A percentile compares a stretch with the other conserved stretches of the same genome.
Conservation (phyloP, 2,113 vertebrate species). For the Seriola dumerili region DNA sequence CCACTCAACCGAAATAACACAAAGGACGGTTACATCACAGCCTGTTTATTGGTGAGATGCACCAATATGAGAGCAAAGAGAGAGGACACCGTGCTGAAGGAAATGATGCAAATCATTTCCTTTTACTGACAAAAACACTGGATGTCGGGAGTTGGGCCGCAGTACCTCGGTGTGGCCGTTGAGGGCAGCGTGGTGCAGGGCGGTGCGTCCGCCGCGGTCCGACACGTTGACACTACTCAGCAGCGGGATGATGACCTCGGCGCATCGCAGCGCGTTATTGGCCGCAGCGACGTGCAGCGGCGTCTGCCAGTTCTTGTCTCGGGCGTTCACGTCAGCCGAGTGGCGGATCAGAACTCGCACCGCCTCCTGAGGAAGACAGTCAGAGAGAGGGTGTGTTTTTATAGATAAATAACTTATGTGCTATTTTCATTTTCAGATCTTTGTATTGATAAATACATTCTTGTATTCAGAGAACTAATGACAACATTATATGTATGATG, state of each 20-base stretch:
- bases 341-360: conserved; percentile 95
- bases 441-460: background rate
- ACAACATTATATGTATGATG: too few relatives aligned
- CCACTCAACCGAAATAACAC: conserved; percentile 32
- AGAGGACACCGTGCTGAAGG: background rate
- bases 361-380: conserved; percentile 86
- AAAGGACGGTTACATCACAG: conserved; percentile 34
- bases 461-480: too few relatives aligned
- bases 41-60: background rate
- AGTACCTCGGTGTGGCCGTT: conserved; percentile 95
- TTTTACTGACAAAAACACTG: too few relatives aligned
- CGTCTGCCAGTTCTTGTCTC: conserved; percentile 99
- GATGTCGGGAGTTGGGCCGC: background rate
- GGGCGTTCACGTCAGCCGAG: conserved; percentile 95
- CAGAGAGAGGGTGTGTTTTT: too few relatives aligned
- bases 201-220: conserved; percentile 93
- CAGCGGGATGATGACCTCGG: conserved; percentile 93
- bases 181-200: conserved; percentile 95
- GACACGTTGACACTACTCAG: conserved; percentile 97
- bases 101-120: background rate
- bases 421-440: background rate
- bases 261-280: conserved; percentile 93
- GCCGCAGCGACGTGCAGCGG: conserved; percentile 95
- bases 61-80: background rate
- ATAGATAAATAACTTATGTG: background rate